Base-by-base conservation (phyloP, 2,113 vertebrate species). In the Hylia prasina region DNA sequence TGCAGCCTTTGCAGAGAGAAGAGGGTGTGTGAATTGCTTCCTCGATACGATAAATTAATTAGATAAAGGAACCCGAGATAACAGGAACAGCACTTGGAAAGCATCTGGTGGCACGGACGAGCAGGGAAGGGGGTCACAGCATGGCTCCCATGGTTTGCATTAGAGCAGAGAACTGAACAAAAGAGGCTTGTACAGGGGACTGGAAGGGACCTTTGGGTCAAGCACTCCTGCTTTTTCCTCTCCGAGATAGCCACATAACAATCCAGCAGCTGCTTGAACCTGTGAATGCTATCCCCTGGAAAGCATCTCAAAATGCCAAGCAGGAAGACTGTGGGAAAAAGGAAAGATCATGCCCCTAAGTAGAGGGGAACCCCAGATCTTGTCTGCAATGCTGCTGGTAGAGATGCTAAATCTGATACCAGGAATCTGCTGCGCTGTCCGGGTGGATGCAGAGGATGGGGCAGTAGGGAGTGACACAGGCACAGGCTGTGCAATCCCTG, bases 11-110 rank as follows among this genome's bases (percentile, higher is more conserved):
- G 61, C 73, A 17, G 47, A 15, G 90, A 35, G 75, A 20, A 57
- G 77, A 72, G 94, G 89, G 80, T 61, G 93, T 92, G 87, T 40
- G 85, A 93, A 79, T 90, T 69, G 78, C 94, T 92, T 65, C 80
- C 80, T 81, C 56, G 17, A 42, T 30, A 9, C 5, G 80, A 93
- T 72, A 95, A 92, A 94, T 94, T 85, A 90, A n/a, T 92, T 73
- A 89, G 91, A 76, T 54, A 93, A 87, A 90, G 92, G 87, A 68
- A 60, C 30, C 33, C 0, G 4, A 88, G 85, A 63, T 64, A 94
- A 90, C 68, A 61, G 83, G 16, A 53, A 1, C 18, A 2, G 87
- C 12, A 31, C 68, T 90, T 30, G 3, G 70, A 33, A 65, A 87
- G 83, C 82, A 81, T 66, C 89, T 82, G 86, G 93, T 51, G 81